A percentile compares a stretch with the other conserved stretches of the same genome.
Conservation (phyloP, 64 coral and sea anemone species). For the Pachyseris speciosa region DNA sequence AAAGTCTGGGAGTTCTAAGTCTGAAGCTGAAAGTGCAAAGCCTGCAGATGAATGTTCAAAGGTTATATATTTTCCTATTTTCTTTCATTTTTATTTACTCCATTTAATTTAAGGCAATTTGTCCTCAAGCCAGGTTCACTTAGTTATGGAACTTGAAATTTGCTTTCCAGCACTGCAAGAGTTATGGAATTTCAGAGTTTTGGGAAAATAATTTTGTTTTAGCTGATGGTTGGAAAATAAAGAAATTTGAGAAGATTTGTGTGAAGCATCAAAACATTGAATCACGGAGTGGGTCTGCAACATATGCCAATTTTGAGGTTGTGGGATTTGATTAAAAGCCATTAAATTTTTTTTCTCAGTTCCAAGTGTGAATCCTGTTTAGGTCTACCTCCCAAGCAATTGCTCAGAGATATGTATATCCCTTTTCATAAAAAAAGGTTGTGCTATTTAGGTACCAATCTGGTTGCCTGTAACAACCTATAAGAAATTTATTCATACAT, state of each 20-base stretch:
- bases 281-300: not conserved
- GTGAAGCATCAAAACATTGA: slow-evolving; percentile 6
- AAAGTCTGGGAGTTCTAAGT: slow-evolving; percentile 4
- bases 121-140: slow-evolving; percentile 13
- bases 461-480: no score
- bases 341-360: not conserved
- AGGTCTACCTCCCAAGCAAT: no score
- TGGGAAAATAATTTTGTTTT: slow-evolving; percentile 10
- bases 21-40: slow-evolving; percentile 11
- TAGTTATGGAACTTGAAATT: slow-evolving; percentile 12
- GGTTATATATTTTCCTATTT: not conserved
- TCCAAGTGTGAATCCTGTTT: slow-evolving; percentile 3
- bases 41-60: slow-evolving; percentile 10
- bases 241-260: slow-evolving; percentile 8
- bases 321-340: not conserved
- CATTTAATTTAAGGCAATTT: slow-evolving; percentile 10
- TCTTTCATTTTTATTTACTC: slow-evolving; percentile 8
- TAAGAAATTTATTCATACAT: no score
- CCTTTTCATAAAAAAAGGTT: not conserved
- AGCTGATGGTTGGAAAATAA: slow-evolving; percentile 1
- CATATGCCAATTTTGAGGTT: slow-evolving; percentile 14
- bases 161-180: slow-evolving; percentile 1
- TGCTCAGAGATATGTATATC: slow-evolving; percentile 5
- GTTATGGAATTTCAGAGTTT: slow-evolving; percentile 1
- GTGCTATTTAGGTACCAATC: not conserved